Percentiles rank a stretch among this genome's conserved stretches.
phyloP scores from a whole-genome alignment of 2,113 vertebrate species.

The Circaetus gallicus region DNA sequence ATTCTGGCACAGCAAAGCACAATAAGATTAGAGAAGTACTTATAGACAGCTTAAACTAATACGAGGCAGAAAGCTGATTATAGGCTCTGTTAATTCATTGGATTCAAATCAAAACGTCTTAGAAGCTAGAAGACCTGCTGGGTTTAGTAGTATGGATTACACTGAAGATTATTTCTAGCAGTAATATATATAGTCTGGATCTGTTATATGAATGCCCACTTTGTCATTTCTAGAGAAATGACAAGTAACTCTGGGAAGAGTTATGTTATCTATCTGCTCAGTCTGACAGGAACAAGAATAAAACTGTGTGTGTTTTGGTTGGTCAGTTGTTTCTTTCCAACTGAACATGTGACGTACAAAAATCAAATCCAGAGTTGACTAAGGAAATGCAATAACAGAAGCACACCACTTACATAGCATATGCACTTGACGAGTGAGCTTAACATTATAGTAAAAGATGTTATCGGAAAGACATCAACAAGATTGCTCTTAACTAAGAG shows the following conservation, averaged over 20 bases:
- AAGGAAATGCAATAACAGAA: not conserved
- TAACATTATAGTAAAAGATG: not conserved
- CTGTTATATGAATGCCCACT: not conserved
- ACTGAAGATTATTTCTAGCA: constrained; percentile 3
- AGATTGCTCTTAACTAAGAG: not conserved
- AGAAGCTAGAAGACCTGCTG: not conserved
- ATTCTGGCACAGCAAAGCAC: not conserved
- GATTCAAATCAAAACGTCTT: not conserved
- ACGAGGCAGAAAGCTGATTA: not conserved
- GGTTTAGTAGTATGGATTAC: not conserved
- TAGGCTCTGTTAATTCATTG: not conserved
- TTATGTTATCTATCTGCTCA: not conserved
- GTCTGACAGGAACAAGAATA: not conserved
- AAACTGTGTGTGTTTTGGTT: not conserved
- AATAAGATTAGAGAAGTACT: not conserved
- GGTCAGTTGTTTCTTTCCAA: not conserved
- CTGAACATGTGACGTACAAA: not conserved
- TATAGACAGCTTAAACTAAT: not conserved
- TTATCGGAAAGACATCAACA: not conserved
- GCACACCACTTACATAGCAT: rapidly evolving
- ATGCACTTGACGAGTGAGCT: rapidly evolving
- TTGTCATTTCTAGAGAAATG: not conserved
- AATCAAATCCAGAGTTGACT: not conserved
- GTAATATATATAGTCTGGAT: not conserved
- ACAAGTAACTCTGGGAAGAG: not conserved